Conservation (phyloP, 2,888 invertebrate genomes). For the Actias luna region DNA sequence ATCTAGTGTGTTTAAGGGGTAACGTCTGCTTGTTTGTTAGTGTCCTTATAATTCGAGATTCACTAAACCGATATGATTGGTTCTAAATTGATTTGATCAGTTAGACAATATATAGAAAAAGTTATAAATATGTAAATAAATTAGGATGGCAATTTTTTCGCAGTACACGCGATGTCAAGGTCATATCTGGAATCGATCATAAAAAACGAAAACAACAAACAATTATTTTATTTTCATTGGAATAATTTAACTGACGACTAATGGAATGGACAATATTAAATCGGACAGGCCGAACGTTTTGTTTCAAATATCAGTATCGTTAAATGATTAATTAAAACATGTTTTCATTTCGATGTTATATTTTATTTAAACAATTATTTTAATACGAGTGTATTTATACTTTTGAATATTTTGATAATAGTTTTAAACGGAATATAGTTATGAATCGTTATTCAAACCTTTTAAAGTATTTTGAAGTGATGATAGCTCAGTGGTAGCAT, state of each 20-base stretch:
- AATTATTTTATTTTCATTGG: not conserved
- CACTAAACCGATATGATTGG: no score
- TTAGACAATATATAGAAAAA: no score
- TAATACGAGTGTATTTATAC: not conserved
- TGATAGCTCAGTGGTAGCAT: no score
- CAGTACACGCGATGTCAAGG: no score
- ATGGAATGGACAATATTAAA: not conserved
- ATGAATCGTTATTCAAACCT: not conserved
- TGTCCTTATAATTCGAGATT: no score
- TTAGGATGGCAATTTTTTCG: no score
- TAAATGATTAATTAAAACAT: not conserved
- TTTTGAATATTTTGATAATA: not conserved
- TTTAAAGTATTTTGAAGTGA: no score
- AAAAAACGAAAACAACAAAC: not conserved
- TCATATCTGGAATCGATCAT: not conserved
- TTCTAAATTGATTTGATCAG: no score
- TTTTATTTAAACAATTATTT: not conserved
- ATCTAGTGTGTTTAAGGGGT: no score
- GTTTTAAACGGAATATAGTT: not conserved
- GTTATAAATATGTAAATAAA: no score
- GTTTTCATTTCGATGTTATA: not conserved
- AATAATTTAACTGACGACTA: not conserved
- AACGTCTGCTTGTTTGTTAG: no score
- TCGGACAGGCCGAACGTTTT: not conserved
- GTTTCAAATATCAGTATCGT: not conserved